Evolutionary conservation across 2,113 vertebrate genomes (phyloP), one percentile per base, ranked within the genome.

Genomic region (Jacana jacana): DNA sequence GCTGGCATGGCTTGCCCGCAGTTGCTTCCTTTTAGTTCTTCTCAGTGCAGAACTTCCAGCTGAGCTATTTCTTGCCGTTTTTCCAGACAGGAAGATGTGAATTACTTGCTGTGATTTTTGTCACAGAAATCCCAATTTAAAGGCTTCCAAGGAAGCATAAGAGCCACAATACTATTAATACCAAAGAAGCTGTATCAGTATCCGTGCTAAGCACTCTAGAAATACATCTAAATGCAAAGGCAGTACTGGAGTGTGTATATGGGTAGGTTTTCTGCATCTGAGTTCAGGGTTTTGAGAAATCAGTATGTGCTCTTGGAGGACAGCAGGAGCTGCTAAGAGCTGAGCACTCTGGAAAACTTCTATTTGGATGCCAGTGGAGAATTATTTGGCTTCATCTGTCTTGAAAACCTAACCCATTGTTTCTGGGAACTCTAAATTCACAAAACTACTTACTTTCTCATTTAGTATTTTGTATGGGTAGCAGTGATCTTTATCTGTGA

Each of bases 401-500:
- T 27, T 90, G 92, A 63, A 88, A 79, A 96, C 86, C 82, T 72
- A 68, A 40, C 69, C 90, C 96, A 95, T 93, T 97, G 95, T 96
- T 95, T 97, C 93, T 96, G 95, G 86, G 91, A 97, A 93, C 82
- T 89, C 79, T 89, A 55, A 93, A 91, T 91, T 89, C n/a, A 75
- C 88, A 46, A 63, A 94, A 37, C 22, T 7, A 46, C 88, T 93
- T 81, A 81, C 79, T 95, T 91, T 94, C 81, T 80, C 81, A 31
- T 89, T 89, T 95, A 82, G 48, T 33, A 8, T 95, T 95, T 95
- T 94, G 37, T 93, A 10, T 94, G 95, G 82, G 92, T 90, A 48
- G 81, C 90, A 68, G 79, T 90, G 96, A 96, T 96, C 85, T 94
- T 96, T 96, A 97, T 96, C 96, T 96, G 42, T 51, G 64, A 64